A percentile compares a stretch with the other conserved stretches of the same genome.
Conservation (phyloP, 2,888 invertebrate genomes). For the Ctenicera cuprea region DNA sequence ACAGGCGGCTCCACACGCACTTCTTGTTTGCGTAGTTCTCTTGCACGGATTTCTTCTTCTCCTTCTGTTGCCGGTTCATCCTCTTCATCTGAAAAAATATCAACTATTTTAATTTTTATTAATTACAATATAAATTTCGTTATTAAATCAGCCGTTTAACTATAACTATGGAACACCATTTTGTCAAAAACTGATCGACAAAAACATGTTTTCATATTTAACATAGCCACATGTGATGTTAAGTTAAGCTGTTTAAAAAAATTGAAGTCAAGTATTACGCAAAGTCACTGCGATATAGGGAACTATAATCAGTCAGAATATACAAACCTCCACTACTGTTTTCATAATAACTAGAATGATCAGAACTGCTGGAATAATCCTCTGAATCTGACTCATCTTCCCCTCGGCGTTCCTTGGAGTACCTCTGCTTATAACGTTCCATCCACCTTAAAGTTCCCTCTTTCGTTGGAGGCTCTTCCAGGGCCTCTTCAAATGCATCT, state of each 20-base stretch:
- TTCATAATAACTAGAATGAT: constrained; percentile 73
- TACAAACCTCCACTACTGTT: constrained; percentile 73
- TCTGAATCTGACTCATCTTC: constrained; percentile 67
- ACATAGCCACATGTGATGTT: too few species aligned
- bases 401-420: constrained; percentile 67
- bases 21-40: constrained; percentile 81
- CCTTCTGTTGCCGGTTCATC: constrained; percentile 85
- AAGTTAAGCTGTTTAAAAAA: background rate
- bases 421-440: constrained; percentile 80
- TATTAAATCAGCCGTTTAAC: too few species aligned
- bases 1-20: constrained; percentile 79
- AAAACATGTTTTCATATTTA: too few species aligned
- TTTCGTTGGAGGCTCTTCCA: constrained; percentile 79
- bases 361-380: constrained; percentile 69
- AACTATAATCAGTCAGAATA: too few species aligned
- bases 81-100: constrained; percentile 75
- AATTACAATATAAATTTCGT: too few species aligned
- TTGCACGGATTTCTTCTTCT: constrained; percentile 81
- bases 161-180: too few species aligned
- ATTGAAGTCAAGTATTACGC: too few species aligned
- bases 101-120: constrained; percentile 14
- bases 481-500: constrained; percentile 81
- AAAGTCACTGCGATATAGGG: too few species aligned
- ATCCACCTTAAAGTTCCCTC: constrained; percentile 82
- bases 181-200: too few species aligned